Evolutionary conservation across 1,140 invertebrate genomes (phyloP).

Genomic region (Cepaea nemoralis): DNA sequence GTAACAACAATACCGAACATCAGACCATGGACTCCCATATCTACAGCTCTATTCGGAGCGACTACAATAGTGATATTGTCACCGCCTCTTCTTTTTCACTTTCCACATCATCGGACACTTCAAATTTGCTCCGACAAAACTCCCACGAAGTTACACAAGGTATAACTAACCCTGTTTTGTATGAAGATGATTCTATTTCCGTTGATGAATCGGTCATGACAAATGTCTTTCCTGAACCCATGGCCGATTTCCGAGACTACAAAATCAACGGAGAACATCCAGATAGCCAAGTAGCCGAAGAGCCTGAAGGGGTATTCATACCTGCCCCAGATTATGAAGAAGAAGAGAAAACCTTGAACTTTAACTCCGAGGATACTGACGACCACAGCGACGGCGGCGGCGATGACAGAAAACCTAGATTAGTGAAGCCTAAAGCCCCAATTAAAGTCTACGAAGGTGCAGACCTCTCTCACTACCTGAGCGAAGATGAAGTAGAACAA

Average conservation of each 20-base stretch:
- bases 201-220: background rate
- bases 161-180: background rate
- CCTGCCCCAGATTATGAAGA: slow-evolving; percentile 49
- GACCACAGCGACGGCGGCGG: background rate
- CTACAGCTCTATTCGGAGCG: background rate
- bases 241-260: background rate
- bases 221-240: too few relatives aligned
- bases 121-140: background rate
- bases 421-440: background rate
- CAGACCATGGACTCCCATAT: background rate
- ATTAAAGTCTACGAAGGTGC: slow-evolving; percentile 44
- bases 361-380: slow-evolving; percentile 39
- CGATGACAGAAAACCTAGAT: background rate
- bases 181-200: background rate
- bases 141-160: background rate
- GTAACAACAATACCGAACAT: background rate
- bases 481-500: slow-evolving; percentile 26
- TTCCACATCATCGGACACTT: slow-evolving; percentile 11
- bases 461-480: slow-evolving; percentile 45
- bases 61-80: background rate
- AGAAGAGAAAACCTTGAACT: slow-evolving; percentile 44
- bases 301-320: slow-evolving; percentile 35
- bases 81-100: background rate
- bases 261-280: background rate
- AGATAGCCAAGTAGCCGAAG: background rate